A percentile compares a stretch with the other conserved stretches of the same genome.
Evolutionary conservation across 92 coral and sea anemone genomes (phyloP).

Genomic region (Meandrina meandrites): DNA sequence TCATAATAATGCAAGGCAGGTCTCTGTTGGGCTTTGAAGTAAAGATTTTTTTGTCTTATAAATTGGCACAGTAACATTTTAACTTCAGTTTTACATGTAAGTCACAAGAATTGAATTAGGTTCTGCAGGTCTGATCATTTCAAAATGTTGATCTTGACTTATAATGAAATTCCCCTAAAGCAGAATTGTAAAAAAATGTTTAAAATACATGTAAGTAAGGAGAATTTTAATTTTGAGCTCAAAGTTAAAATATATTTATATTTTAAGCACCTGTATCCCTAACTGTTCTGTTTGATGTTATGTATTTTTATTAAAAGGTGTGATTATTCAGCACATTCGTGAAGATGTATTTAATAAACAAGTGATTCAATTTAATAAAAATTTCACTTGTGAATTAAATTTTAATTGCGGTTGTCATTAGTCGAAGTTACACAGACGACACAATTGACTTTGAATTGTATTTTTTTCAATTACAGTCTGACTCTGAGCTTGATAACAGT

Average conservation of each 20-base stretch:
- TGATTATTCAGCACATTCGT: neutral
- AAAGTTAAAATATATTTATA: no score
- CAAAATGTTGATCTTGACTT: no score
- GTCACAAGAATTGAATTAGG: no score
- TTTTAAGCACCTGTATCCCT: no score
- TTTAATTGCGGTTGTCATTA: neutral
- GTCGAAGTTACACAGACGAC: neutral
- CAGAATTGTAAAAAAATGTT: neutral
- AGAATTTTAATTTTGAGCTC: no score
- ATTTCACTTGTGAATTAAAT: neutral
- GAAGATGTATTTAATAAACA: neutral
- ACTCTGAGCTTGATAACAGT: constrained; percentile 85
- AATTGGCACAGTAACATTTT: no score
- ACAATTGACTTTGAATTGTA: neutral
- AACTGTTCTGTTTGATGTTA: neutral
- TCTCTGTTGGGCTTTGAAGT: no score
- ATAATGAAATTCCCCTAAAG: neutral
- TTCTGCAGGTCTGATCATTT: no score
- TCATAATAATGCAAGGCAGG: no score
- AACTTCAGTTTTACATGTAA: no score
- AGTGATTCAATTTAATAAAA: neutral
- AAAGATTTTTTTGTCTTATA: no score
- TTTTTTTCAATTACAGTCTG: constrained; percentile 34
- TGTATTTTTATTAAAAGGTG: neutral
- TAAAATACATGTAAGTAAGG: neutral